These are phyloP conservation scores for Peromyscus aztecus DNA, from an alignment of 2,797 vertebrate genomes.

Conservation along the genomic window DNA sequence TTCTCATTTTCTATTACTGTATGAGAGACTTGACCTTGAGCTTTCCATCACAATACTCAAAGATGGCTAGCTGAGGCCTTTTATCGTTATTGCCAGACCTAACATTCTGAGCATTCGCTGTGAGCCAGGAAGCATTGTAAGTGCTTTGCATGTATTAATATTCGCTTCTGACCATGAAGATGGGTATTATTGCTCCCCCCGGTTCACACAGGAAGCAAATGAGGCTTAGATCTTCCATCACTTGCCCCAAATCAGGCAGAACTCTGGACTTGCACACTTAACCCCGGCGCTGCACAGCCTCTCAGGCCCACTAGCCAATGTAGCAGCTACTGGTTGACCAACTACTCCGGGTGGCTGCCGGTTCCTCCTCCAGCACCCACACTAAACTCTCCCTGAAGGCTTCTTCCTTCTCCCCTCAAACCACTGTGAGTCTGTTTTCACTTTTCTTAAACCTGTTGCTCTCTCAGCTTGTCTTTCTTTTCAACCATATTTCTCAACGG, in stretches of 20 bases:
- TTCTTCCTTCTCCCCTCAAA: not conserved
- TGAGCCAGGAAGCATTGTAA: not conserved
- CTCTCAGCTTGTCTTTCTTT: not conserved
- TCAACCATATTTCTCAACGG: not conserved
- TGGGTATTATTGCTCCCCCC: not conserved
- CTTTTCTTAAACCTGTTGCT: not conserved
- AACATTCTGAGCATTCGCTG: not conserved
- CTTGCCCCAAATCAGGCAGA: not conserved
- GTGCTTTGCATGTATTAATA: not conserved
- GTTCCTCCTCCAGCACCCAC: not conserved
- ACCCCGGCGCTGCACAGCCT: not conserved
- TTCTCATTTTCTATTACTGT: constrained; percentile 6
- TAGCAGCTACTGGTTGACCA: not conserved
- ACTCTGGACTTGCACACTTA: not conserved
- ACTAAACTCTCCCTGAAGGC: not conserved
- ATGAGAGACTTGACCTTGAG: constrained; percentile 45
- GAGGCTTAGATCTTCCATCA: not conserved
- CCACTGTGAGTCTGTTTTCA: not conserved
- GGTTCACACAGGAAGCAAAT: not conserved
- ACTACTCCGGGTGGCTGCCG: no score
- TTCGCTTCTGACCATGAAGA: not conserved
- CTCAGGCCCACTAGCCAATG: not conserved
- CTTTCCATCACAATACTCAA: not conserved
- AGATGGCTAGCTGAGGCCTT: not conserved
- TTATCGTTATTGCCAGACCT: not conserved